Evolutionary conservation across 1,140 invertebrate genomes (phyloP), one percentile per base, ranked within the genome.

Genomic region (Dreissena polymorpha): DNA sequence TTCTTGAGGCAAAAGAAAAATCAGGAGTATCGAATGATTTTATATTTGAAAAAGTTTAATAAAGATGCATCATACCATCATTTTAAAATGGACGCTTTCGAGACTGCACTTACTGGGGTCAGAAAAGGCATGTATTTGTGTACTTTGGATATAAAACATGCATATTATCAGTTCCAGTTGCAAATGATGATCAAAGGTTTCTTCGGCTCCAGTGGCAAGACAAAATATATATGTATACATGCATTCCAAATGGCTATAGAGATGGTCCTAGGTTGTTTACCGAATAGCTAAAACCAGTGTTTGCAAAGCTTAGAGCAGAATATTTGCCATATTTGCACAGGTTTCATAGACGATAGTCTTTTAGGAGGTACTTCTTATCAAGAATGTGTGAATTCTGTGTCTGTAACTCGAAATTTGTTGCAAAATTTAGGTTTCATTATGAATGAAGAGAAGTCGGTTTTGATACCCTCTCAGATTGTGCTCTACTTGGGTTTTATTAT

Each of bases 401-500:
- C 10, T 51, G 70, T 67, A 49, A 81, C 70, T n/a, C 27, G 63
- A 18, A 12, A 53, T 53, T n/a, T 68, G 6, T 55, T 72, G n/a
- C 8, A 65, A 18, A 29, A 53, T 1, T 51, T 73, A 18, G 86
- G 84, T 0, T 87, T 83, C 83, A 50, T 83, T 39, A 67, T 86
- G 50, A 60, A 86, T 55, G 18, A 23, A 18, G 39, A 10, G n/a
- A 86, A 86, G 50, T 86, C 84, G 25, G 63, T 53, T 64, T 64
- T 83, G 18, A 83, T 50, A 29, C 18, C 65, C 76, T 77, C 50
- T 64, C 50, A 29, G 83, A 50, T 70, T 53, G 50, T 80, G 10
- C 13, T 63, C 10, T 55, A 51, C n/a, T 86, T n/a, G 84, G 86
- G 13, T 76, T n/a, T 68, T 73, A 50, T 71, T 51, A 74, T 87